phyloP scores from a whole-genome alignment of 2,797 vertebrate species.

The Nothura maculosa region DNA sequence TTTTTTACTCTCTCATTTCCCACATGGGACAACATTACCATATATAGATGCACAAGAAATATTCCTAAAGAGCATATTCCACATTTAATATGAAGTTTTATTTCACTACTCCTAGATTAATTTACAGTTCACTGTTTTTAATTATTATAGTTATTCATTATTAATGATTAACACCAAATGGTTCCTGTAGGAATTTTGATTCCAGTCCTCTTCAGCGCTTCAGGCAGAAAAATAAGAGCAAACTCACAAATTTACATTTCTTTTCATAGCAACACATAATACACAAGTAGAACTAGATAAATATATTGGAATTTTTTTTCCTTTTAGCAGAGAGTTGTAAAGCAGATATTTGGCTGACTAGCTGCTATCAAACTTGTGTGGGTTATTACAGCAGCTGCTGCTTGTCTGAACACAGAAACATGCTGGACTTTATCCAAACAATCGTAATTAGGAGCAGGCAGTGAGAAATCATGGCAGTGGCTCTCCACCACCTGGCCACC shows the following conservation, averaged over 20 bases:
- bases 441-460: constrained; percentile 43
- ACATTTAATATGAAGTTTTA: constrained; percentile 31
- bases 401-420: constrained; percentile 16
- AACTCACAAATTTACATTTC: background rate
- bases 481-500: constrained; percentile 38
- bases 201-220: constrained; percentile 2
- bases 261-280: background rate
- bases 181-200: background rate
- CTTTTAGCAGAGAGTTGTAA: background rate
- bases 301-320: background rate
- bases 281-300: background rate
- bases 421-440: constrained; percentile 7
- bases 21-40: background rate
- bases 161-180: constrained; percentile 42
- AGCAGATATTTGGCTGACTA: constrained; percentile 31
- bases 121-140: constrained; percentile 54
- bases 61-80: constrained; percentile 13
- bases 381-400: constrained; percentile 63
- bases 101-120: constrained; percentile 53
- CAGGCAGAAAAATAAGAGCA: background rate
- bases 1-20: background rate
- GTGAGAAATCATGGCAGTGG: constrained; percentile 19
- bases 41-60: background rate
- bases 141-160: constrained; percentile 64
- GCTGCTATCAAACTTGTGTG: constrained; percentile 24